A percentile compares a stretch with the other conserved stretches of the same genome.
These are phyloP conservation scores for Zingel zingel DNA, from an alignment of 2,113 vertebrate species.

Conservation along the genomic window DNA sequence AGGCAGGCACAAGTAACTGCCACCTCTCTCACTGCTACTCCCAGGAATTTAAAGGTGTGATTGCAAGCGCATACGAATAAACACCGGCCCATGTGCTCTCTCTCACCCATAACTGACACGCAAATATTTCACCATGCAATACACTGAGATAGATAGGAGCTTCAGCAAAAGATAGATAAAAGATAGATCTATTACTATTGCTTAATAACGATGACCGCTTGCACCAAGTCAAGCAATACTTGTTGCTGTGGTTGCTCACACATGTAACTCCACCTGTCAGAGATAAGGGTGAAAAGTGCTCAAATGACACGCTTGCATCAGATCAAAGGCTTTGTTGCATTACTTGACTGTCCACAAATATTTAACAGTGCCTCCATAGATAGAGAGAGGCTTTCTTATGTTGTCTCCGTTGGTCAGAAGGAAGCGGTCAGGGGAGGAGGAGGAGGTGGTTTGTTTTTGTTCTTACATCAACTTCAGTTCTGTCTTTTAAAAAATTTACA, in stretches of 20 bases:
- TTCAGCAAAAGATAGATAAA: slow-evolving; percentile 2
- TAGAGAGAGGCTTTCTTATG: slow-evolving; percentile 15
- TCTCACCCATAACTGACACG: slow-evolving; percentile 42
- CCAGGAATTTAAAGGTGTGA: slow-evolving; percentile 66
- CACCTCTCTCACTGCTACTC: slow-evolving; percentile 36
- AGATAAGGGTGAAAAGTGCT: slow-evolving; percentile 6
- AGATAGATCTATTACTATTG: slow-evolving; percentile 32
- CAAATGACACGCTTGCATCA: not conserved
- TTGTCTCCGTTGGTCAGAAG: not conserved
- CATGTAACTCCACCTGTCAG: slow-evolving; percentile 35
- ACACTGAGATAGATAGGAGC: slow-evolving; percentile 16
- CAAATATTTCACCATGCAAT: not conserved
- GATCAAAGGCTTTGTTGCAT: slow-evolving; percentile 21
- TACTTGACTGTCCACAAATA: slow-evolving; percentile 10
- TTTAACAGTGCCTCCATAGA: slow-evolving; percentile 15
- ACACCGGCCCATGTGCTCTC: slow-evolving; percentile 43
- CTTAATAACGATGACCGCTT: slow-evolving; percentile 37
- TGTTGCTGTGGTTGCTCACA: slow-evolving; percentile 17
- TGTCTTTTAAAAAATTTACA: slow-evolving; percentile 47
- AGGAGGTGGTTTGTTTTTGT: slow-evolving; percentile 21
- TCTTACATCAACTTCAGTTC: slow-evolving; percentile 48
- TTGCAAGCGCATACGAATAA: slow-evolving; percentile 36
- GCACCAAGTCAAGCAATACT: slow-evolving; percentile 24
- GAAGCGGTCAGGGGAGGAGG: not conserved
- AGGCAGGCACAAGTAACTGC: slow-evolving; percentile 60